Conservation (phyloP, 2,797 vertebrate species). For the Lycodopsis pacificus region DNA sequence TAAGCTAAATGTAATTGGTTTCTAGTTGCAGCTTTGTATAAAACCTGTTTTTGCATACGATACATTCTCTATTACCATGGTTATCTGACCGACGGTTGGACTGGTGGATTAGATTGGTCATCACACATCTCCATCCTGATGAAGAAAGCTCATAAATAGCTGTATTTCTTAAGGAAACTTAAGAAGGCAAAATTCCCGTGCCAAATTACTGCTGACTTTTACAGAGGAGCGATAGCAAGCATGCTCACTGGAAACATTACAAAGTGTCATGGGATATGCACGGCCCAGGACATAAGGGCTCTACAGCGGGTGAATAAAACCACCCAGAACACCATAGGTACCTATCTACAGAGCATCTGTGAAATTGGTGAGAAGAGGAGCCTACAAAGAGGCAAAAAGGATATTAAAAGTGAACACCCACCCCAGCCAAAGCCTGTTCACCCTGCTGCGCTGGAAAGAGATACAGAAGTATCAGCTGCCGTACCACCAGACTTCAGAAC, state of each 20-base stretch:
- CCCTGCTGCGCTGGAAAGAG: no score
- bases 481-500: no score
- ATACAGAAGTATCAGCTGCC: no score
- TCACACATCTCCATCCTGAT: not conserved
- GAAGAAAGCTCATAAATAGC: not conserved
- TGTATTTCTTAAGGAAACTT: not conserved
- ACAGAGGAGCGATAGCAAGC: not conserved
- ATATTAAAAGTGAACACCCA: no score
- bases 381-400: no score
- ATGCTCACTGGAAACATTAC: not conserved
- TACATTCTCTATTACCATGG: slow-evolving; percentile 5
- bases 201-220: not conserved
- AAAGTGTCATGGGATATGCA: not conserved
- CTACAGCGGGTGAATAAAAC: not conserved
- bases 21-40: not conserved
- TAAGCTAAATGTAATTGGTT: not conserved
- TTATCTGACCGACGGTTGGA: slow-evolving; percentile 23
- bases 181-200: not conserved
- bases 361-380: not conserved
- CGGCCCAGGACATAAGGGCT: not conserved
- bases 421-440: no score
- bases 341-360: not conserved
- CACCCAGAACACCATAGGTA: not conserved
- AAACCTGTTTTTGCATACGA: slow-evolving; percentile 15
- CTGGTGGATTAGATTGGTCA: not conserved